Evolutionary conservation across 2,888 invertebrate genomes (phyloP).

Genomic region (Belgica antarctica): DNA sequence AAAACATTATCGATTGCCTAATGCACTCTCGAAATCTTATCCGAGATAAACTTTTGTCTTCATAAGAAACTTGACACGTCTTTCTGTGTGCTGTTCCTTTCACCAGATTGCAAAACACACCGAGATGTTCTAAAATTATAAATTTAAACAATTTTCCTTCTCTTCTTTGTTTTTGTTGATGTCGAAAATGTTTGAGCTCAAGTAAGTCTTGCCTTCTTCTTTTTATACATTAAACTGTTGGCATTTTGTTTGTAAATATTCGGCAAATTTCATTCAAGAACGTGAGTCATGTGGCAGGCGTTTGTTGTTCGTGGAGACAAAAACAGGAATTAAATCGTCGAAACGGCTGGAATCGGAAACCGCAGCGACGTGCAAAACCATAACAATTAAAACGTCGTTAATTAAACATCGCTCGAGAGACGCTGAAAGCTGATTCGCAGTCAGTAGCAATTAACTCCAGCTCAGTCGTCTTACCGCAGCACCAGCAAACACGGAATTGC

Average conservation of each 20-base stretch:
- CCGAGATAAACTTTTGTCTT: neutral
- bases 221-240: no score
- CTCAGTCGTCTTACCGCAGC: neutral
- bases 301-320: neutral
- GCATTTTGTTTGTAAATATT: neutral
- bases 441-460: no score
- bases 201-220: no score
- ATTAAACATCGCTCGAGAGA: slow-evolving; percentile 8
- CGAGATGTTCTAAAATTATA: slow-evolving; percentile 6
- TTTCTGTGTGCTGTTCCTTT: neutral
- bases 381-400: neutral
- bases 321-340: slow-evolving; percentile 4
- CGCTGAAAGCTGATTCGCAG: no score
- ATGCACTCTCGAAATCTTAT: neutral
- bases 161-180: neutral
- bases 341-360: neutral
- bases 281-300: neutral
- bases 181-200: neutral
- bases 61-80: neutral
- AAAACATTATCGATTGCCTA: slow-evolving; percentile 51
- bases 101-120: neutral
- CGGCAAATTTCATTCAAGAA: neutral
- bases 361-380: neutral
- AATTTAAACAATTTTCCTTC: neutral
- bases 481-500: neutral